Percentiles rank a stretch among this genome's conserved stretches.
These are phyloP conservation scores for Cranoglanis bouderius DNA, from an alignment of 2,113 vertebrate genomes.

Conservation along the genomic window DNA sequence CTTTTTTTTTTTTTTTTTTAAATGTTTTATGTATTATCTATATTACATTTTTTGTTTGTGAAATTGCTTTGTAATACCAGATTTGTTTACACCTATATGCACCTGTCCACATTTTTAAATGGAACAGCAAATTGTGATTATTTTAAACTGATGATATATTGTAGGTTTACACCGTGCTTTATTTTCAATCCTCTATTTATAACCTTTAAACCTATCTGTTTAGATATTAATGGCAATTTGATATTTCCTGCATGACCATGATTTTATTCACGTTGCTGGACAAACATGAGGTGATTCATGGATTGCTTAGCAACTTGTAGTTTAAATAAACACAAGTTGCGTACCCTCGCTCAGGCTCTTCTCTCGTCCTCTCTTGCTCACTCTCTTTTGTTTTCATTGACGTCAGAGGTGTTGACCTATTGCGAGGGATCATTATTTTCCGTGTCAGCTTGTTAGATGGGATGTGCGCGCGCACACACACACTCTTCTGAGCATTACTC, in stretches of 20 bases:
- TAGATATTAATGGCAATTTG: constrained; percentile 17
- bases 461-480: constrained; percentile 31
- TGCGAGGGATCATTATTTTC: constrained; percentile 74
- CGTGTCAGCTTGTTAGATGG: constrained; percentile 72
- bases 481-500: constrained; percentile 33
- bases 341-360: constrained; percentile 19
- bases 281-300: constrained; percentile 44
- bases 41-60: not conserved
- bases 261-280: constrained; percentile 29
- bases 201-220: not conserved
- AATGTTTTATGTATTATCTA: not conserved
- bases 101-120: not conserved
- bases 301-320: constrained; percentile 47
- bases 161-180: not conserved
- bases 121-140: not conserved
- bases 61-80: not conserved
- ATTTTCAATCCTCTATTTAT: not conserved
- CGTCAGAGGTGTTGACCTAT: constrained; percentile 77
- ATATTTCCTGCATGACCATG: constrained; percentile 35
- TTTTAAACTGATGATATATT: not conserved
- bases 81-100: not conserved
- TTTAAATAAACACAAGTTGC: constrained; percentile 44
- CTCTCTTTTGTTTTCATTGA: constrained; percentile 73
- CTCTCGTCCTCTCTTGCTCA: constrained; percentile 35
- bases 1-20: no score